phyloP scores from a whole-genome alignment of 1,140 invertebrate species.

The Bombus waltoni region DNA sequence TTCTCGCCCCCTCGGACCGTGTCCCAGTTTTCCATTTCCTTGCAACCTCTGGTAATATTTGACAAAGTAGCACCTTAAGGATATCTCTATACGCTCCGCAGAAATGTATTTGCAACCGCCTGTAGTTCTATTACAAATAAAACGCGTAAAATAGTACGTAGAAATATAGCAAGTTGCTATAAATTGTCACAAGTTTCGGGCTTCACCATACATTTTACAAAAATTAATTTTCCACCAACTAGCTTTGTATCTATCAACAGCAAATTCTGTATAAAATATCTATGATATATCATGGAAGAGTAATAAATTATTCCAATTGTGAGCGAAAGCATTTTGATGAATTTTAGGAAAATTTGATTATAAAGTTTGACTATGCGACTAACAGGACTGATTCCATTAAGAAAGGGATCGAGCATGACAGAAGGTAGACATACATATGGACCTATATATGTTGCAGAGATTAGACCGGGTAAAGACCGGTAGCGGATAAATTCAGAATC shows the following conservation, averaged over 20 bases:
- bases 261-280: too few relatives aligned
- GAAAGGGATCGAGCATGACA: background rate
- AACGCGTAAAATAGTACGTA: too few relatives aligned
- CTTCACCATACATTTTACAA: background rate
- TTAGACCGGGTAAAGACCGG: background rate
- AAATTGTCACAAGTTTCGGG: background rate
- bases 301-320: background rate
- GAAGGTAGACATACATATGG: background rate
- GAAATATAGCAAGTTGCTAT: too few relatives aligned
- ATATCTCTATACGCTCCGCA: background rate
- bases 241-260: too few relatives aligned
- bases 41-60: background rate
- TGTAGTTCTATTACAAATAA: background rate
- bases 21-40: background rate
- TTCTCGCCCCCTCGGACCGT: background rate
- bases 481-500: slow-evolving; percentile 11
- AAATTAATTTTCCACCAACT: background rate
- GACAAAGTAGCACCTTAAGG: background rate
- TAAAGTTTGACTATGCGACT: background rate
- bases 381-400: background rate
- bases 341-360: background rate
- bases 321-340: background rate
- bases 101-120: background rate
- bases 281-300: background rate
- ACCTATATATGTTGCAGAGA: background rate